These are phyloP conservation scores for Coreoperca whiteheadi DNA, from an alignment of 2,113 vertebrate species.

Conservation along the genomic window DNA sequence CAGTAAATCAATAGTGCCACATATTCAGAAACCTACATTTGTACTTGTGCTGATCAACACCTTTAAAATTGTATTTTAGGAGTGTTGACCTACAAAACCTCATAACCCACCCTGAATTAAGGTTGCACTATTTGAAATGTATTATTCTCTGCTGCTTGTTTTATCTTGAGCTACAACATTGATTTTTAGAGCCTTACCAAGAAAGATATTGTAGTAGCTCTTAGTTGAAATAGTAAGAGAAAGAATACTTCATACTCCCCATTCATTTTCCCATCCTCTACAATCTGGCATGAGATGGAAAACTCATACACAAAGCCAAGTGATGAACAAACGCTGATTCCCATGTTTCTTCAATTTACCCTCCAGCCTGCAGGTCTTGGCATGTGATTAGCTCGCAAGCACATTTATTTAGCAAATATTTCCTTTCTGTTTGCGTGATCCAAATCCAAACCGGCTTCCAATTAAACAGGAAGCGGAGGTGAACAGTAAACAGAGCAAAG, in stretches of 20 bases:
- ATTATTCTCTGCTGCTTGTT: neutral
- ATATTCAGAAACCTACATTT: conserved; percentile 56
- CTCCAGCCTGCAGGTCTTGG: conserved; percentile 19
- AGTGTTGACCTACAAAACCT: neutral
- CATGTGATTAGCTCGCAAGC: conserved; percentile 26
- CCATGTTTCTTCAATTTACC: conserved; percentile 24
- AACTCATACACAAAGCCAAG: neutral
- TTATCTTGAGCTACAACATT: conserved; percentile 9
- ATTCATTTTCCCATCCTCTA: neutral
- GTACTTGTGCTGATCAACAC: conserved; percentile 8
- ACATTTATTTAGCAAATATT: conserved; percentile 42
- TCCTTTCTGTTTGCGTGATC: conserved; percentile 54
- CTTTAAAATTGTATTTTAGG: conserved; percentile 18
- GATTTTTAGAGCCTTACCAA: neutral
- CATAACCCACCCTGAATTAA: neutral
- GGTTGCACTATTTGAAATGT: neutral
- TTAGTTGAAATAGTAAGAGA: neutral
- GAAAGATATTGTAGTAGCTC: neutral
- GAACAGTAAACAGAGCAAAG: conserved; percentile 56
- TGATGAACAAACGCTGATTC: conserved; percentile 17
- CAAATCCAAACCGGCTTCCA: conserved; percentile 48
- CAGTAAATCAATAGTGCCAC: conserved; percentile 74
- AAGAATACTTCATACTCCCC: neutral
- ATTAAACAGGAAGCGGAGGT: conserved; percentile 63
- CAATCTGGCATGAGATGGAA: neutral